Conservation (phyloP, 2,888 invertebrate species). For the Smittia aterrima region DNA sequence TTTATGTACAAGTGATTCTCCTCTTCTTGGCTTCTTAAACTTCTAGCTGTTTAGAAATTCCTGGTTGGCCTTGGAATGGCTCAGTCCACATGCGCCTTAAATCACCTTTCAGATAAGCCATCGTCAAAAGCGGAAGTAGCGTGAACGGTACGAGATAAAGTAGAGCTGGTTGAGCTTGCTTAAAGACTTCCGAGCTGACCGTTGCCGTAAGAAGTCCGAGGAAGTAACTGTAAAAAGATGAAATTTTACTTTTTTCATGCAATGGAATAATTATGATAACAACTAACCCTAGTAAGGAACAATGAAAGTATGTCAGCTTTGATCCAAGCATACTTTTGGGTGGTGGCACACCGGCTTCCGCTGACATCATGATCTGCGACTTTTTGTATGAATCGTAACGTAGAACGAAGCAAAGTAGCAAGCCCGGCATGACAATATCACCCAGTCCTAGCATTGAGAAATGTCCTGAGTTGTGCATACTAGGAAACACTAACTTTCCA, state of each 20-base stretch:
- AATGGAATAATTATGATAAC: not conserved
- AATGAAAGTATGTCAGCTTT: slow-evolving; percentile 93
- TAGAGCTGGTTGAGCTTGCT: slow-evolving; percentile 96
- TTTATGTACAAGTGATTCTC: not conserved
- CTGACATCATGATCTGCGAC: slow-evolving; percentile 55
- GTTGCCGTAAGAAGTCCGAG: slow-evolving; percentile 94
- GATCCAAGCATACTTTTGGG: slow-evolving; percentile 59
- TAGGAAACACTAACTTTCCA: slow-evolving; percentile 95
- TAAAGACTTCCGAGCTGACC: slow-evolving; percentile 96
- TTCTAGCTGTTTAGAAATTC: slow-evolving; percentile 73
- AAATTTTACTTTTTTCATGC: not conserved
- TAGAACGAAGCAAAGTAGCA: slow-evolving; percentile 91
- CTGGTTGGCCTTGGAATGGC: slow-evolving; percentile 73
- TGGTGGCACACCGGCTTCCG: slow-evolving; percentile 57
- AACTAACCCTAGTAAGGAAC: slow-evolving; percentile 82
- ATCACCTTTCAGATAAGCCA: slow-evolving; percentile 99
- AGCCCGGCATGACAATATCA: slow-evolving; percentile 92
- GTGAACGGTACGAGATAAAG: slow-evolving; percentile 97
- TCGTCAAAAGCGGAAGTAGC: slow-evolving; percentile 89
- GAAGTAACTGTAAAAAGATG: slow-evolving; percentile 64
- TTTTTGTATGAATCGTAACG: slow-evolving; percentile 98
- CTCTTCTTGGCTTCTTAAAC: slow-evolving; percentile 59
- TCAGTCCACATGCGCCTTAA: slow-evolving; percentile 97
- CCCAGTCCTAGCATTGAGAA: slow-evolving; percentile 93
- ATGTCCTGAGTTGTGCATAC: slow-evolving; percentile 93